Conservation (phyloP, 2,888 invertebrate species). For the Punctoribates punctum region DNA sequence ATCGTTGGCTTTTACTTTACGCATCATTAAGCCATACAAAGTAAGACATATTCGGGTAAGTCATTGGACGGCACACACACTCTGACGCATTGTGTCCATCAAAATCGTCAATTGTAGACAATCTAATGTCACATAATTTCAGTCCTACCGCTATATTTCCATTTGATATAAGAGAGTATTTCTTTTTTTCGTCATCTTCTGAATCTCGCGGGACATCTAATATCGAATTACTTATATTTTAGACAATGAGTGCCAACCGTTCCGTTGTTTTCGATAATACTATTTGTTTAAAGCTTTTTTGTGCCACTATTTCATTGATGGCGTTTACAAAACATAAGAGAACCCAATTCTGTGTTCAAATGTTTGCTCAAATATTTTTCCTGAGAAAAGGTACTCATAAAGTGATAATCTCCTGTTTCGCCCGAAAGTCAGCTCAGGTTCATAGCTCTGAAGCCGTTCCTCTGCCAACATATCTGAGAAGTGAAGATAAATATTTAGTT, state of each 20-base stretch:
- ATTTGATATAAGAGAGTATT: not conserved
- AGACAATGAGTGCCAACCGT: not conserved
- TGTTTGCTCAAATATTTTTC: not conserved
- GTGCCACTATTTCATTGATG: not conserved
- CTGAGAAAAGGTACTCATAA: not conserved
- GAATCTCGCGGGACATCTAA: conserved; percentile 22
- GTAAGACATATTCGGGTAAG: conserved; percentile 1
- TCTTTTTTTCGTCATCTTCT: not conserved
- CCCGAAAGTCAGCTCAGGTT: not conserved
- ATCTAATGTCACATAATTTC: conserved; percentile 2
- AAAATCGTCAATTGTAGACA: conserved; percentile 4
- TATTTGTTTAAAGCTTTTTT: conserved; percentile 16
- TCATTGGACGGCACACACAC: not conserved
- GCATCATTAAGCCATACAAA: not conserved
- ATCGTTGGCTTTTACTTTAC: conserved; percentile 16
- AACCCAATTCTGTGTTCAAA: not conserved
- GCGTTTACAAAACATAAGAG: not conserved
- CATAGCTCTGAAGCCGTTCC: not conserved
- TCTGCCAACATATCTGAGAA: not conserved
- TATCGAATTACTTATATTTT: conserved; percentile 13
- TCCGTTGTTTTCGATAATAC: not conserved
- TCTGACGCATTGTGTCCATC: conserved; percentile 1
- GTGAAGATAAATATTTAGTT: too few species aligned
- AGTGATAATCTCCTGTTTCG: conserved; percentile 6
- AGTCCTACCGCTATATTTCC: not conserved